These are phyloP conservation scores for Lepidothrix coronata DNA, from an alignment of 2,113 vertebrate species.

Conservation along the genomic window DNA sequence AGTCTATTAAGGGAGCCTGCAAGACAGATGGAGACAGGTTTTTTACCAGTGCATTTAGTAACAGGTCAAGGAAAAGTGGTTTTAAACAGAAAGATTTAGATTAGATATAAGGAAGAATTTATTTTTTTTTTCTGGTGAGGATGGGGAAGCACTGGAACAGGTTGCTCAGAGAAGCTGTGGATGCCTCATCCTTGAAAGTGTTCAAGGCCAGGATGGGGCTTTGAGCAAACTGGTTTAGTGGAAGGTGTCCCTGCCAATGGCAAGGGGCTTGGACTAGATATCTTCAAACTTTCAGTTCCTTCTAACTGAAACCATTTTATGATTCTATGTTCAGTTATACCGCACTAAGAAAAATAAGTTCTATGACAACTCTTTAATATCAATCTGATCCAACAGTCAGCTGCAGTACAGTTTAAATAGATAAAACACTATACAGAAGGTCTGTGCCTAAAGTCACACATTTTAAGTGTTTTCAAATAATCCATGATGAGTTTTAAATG, in stretches of 20 bases:
- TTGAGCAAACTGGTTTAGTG: not conserved
- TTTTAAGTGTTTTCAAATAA: not conserved
- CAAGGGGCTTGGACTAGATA: not conserved
- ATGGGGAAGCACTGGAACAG: not conserved
- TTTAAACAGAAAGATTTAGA: not conserved
- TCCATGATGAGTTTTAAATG: not conserved
- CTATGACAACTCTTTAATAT: not conserved
- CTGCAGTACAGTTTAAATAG: not conserved
- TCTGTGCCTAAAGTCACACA: not conserved
- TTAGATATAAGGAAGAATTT: not conserved
- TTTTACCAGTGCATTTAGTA: not conserved
- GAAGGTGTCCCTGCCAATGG: not conserved
- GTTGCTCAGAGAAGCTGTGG: not conserved
- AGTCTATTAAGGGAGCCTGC: not conserved
- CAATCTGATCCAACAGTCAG: not conserved
- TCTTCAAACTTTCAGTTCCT: not conserved
- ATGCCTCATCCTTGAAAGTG: not conserved
- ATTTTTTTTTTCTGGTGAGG: not conserved
- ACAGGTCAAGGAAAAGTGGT: not conserved
- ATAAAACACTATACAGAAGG: not conserved
- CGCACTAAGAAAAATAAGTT: not conserved
- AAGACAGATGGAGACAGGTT: not conserved
- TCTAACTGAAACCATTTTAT: not conserved
- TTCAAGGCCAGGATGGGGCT: not conserved
- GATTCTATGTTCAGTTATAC: not conserved